Base-by-base conservation (phyloP, 1,140 invertebrate genomes). In the Stegodyphus mimosarum region DNA sequence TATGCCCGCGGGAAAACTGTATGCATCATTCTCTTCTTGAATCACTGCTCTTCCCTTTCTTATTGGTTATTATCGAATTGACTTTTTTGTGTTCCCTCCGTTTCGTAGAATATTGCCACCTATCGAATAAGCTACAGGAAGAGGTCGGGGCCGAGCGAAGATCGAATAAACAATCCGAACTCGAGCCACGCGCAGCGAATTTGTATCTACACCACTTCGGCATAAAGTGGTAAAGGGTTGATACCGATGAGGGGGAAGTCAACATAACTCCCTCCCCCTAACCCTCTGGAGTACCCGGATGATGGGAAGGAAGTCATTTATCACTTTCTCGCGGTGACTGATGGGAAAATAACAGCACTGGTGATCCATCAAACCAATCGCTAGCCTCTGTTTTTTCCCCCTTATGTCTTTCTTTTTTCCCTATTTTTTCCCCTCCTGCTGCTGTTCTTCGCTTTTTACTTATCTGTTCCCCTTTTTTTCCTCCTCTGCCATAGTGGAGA, bases 291-390 rank as follows among this genome's bases (percentile, higher is more conserved):
- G 81, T 84, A 76, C 81, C 81, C 63, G 72, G 80, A 84, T 84
- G 81, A 84, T 75, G 81, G 81, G 81, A 84, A 84, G 81, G 81
- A 84, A 84, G 81, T 84, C 81, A 84, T 84, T 84, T 84, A 84
- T 84, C 81, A 84, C 81, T 84, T 84, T 84, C 81, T 84, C 81
- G 81, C 81, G 81, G 81, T 84, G 81, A 84, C 81, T 84, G 81
- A 84, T 84, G 81, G 81, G 81, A 84, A 84, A 84, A 84, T 84
- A 84, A 84, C 81, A 75, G 81, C 73, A 84, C 71, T 84, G 81
- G 81, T 84, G 81, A 84, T 84, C 81, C 81, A 84, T 84, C 81
- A 84, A 84, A 84, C 81, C 81, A 75, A 75, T 84, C 81, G 81
- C 81, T 75, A 76, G 81, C 81, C 81, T 76, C 72, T 70, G 66